Evolutionary conservation across 2,797 vertebrate genomes (phyloP).

Genomic region (Hyperoplus lanceolatus): DNA sequence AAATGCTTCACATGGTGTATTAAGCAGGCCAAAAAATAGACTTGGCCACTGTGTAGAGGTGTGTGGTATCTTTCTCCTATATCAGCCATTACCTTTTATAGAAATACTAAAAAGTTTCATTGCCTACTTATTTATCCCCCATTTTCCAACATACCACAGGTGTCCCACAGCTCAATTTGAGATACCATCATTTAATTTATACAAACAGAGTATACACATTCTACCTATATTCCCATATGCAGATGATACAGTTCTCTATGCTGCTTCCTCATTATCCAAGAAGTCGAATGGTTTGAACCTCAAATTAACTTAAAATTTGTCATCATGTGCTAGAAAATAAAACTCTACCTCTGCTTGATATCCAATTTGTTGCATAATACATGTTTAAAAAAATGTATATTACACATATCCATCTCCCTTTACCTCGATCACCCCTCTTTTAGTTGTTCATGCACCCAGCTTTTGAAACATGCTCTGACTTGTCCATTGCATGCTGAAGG

Average conservation of each 20-base stretch:
- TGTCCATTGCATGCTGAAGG: neutral
- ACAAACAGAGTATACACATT: neutral
- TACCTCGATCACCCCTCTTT: neutral
- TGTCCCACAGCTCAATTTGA: too few relatives aligned
- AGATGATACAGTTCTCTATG: slow-evolving; percentile 6
- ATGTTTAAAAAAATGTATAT: neutral
- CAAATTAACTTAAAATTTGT: too few relatives aligned
- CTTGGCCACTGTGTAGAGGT: neutral
- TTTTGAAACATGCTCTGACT: too few relatives aligned
- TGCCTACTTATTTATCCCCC: neutral
- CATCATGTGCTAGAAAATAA: too few relatives aligned
- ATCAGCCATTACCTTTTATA: too few relatives aligned
- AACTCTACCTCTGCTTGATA: neutral
- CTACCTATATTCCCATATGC: neutral
- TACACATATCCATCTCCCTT: neutral
- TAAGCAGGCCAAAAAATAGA: neutral
- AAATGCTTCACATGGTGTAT: neutral
- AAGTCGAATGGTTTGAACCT: too few relatives aligned
- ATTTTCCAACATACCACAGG: too few relatives aligned
- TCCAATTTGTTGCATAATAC: neutral
- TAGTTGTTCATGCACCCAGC: neutral
- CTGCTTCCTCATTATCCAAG: too few relatives aligned
- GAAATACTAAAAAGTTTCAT: neutral
- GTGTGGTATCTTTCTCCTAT: neutral
- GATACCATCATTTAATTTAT: too few relatives aligned